Percentiles rank a stretch among this genome's conserved stretches.
Evolutionary conservation across 2,888 invertebrate genomes (phyloP).

Genomic region (Dicyrtomina minuta): DNA sequence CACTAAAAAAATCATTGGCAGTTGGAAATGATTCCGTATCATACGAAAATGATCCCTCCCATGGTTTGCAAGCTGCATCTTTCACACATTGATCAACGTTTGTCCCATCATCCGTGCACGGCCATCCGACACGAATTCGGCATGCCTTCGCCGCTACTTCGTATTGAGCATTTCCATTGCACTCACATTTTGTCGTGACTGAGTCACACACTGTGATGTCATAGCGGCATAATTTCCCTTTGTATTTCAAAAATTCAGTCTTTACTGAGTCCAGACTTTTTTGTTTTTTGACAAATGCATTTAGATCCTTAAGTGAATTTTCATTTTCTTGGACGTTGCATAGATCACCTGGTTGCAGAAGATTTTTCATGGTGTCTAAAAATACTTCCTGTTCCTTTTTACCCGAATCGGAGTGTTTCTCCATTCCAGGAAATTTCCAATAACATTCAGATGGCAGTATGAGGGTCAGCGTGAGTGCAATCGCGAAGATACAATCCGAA

Average conservation of each 20-base stretch:
- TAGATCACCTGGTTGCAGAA: not conserved
- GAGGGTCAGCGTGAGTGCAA: not conserved
- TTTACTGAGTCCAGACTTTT: not conserved
- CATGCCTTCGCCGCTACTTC: not conserved
- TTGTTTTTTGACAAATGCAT: not conserved
- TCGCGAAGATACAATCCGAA: too few relatives aligned
- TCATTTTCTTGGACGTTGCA: not conserved
- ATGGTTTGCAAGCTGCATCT: not conserved
- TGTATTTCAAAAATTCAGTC: not conserved
- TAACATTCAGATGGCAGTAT: not conserved
- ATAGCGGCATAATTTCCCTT: not conserved
- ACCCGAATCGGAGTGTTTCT: not conserved
- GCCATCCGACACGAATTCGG: slow-evolving; percentile 8
- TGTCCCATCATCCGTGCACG: not conserved
- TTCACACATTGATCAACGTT: not conserved
- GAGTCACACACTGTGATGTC: slow-evolving; percentile 7
- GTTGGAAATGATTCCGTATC: slow-evolving; percentile 3
- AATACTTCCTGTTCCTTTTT: not conserved
- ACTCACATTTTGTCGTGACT: not conserved
- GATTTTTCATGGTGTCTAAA: not conserved
- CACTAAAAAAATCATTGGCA: not conserved
- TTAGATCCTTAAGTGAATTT: not conserved
- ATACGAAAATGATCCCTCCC: not conserved
- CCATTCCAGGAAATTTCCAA: slow-evolving; percentile 8
- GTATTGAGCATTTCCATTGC: not conserved